Base-by-base conservation (phyloP, 2,113 vertebrate genomes). In the Marmota monax region DNA sequence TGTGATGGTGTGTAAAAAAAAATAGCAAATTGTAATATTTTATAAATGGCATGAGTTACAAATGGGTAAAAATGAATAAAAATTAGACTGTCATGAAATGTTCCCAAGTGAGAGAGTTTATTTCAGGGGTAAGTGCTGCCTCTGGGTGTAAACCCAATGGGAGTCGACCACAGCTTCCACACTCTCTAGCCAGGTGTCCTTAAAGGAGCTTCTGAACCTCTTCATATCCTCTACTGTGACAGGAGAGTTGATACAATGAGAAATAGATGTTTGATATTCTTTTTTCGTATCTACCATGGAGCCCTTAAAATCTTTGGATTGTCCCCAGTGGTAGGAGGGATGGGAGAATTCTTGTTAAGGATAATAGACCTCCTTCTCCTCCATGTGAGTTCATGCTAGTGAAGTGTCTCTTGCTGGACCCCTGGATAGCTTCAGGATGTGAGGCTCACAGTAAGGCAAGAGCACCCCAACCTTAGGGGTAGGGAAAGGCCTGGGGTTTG, bases 41-140 rank as follows among this genome's bases (percentile, higher is more conserved):
- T 90, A 48, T 76, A 83, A 92, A 72, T 84, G 7, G 8, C 61
- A 53, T 85, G 73, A 34, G 23, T 94, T 73, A 89, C n/a, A 88
- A 89, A 51, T 69, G 12, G 14, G 20, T 92, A 70, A 92, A 88
- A 92, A 63, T 87, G 9, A 10, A 45, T 90, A 90, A 83, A 76
- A 78, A 37, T 80, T 86, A 82, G 23, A 42, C 51, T 79, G 53
- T 14, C 17, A 25, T 45, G 82, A 92, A 84, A 73, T 63, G 5
- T 76, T 74, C 39, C 65, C 53, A 61, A 67, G 7, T 86, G 2
- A 48, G 14, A 70, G 7, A 45, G 4, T 92, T 78, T 94, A 61
- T 83, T 34, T 4, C 69, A 32, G 17, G 17, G 1, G 45, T 74
- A 48, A 84, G 9, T 77, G 42, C 20, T 88, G 29, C 48, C 42